A percentile compares a stretch with the other conserved stretches of the same genome.
Evolutionary conservation across 2,113 vertebrate species (phyloP).

Genomic region (Anguilla japonica): DNA sequence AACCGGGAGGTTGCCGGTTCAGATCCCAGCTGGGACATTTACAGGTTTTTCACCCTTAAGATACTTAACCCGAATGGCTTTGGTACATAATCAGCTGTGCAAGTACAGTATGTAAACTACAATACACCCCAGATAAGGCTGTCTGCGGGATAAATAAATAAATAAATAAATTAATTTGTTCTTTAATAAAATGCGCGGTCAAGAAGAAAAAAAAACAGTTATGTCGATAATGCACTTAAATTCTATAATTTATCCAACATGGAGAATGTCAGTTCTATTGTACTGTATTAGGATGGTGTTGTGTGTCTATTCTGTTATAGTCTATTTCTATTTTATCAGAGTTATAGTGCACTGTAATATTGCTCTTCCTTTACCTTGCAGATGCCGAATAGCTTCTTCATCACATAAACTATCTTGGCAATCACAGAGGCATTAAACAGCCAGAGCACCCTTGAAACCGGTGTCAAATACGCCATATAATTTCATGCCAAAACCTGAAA

Average conservation of each 20-base stretch:
- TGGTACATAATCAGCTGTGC: neutral
- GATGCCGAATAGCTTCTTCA: neutral
- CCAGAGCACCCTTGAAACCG: neutral
- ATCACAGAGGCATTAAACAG: neutral
- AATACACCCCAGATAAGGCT: neutral
- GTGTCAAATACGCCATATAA: neutral
- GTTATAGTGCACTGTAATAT: neutral
- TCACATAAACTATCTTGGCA: neutral
- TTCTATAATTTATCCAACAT: neutral
- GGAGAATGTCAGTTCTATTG: neutral
- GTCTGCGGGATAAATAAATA: neutral
- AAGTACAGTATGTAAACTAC: neutral
- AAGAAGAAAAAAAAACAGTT: neutral
- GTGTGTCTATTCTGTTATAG: neutral
- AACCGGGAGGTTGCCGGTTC: neutral
- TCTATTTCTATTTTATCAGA: neutral
- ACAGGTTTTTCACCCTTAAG: neutral
- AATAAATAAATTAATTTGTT: neutral
- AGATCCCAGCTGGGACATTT: neutral
- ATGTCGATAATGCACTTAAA: neutral
- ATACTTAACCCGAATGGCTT: neutral
- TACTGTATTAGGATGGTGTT: neutral
- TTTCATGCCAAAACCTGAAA: neutral
- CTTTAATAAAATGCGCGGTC: neutral
- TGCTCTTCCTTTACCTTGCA: neutral